Conservation (phyloP, 1,140 invertebrate species). For the Grapholita molesta region DNA sequence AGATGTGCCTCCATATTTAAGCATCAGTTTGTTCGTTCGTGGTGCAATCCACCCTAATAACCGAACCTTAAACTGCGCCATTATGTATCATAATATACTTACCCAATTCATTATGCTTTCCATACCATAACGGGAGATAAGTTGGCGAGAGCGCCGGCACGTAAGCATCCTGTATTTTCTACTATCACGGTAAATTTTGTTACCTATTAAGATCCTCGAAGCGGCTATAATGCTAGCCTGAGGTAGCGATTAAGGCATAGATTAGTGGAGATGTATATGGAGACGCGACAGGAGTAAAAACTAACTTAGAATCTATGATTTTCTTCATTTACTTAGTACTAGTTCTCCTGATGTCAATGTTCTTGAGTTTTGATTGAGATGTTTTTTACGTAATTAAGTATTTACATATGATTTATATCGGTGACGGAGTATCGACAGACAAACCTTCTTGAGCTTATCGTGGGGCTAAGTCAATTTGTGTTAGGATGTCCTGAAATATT, state of each 20-base stretch:
- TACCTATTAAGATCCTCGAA: conserved; percentile 74
- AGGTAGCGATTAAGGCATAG: conserved; percentile 72
- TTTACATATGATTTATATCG: too few species aligned
- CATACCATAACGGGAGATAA: conserved; percentile 55
- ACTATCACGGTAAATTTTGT: conserved; percentile 74
- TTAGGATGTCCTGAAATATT: too few species aligned
- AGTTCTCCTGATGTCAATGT: too few species aligned
- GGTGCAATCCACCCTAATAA: too few species aligned
- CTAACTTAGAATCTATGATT: not conserved
- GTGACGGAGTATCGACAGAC: too few species aligned
- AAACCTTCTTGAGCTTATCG: too few species aligned
- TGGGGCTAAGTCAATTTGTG: too few species aligned
- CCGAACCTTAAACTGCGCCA: too few species aligned
- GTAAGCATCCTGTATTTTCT: conserved; percentile 71
- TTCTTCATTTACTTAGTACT: not conserved
- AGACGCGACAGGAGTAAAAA: conserved; percentile 22
- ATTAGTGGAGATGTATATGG: conserved; percentile 34
- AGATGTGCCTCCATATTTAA: too few species aligned
- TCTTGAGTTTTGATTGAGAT: too few species aligned
- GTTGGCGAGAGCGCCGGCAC: conserved; percentile 57
- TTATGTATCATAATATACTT: conserved; percentile 6
- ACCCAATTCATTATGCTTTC: conserved; percentile 1
- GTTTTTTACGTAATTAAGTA: too few species aligned
- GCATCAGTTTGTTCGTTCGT: too few species aligned
- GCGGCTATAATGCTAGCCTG: conserved; percentile 73